Conservation (phyloP, 2,797 vertebrate species). For the Neomorphus geoffroyi region DNA sequence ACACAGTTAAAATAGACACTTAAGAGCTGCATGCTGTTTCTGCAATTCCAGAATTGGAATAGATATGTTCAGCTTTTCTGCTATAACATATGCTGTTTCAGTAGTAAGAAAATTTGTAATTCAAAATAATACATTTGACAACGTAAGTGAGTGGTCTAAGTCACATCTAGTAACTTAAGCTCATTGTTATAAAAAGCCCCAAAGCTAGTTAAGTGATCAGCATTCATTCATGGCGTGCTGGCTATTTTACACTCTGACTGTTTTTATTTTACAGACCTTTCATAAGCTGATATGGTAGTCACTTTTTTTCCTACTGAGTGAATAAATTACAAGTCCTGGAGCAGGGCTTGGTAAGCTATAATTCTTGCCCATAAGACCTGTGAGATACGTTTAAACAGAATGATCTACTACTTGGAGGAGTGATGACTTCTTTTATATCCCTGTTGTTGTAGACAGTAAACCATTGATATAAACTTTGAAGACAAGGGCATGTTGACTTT, state of each 20-base stretch:
- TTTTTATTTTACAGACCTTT: constrained; percentile 11
- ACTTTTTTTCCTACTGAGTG: background rate
- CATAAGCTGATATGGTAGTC: background rate
- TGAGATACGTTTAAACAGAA: constrained; percentile 1
- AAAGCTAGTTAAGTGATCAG: background rate
- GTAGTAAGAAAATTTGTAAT: background rate
- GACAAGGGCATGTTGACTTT: background rate
- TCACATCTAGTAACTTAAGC: background rate
- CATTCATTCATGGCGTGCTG: background rate
- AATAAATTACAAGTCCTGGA: constrained; percentile 2
- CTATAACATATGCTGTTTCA: background rate
- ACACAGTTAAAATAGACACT: background rate
- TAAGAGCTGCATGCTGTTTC: background rate
- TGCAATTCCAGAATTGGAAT: background rate
- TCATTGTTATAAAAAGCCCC: background rate
- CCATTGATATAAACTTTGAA: background rate
- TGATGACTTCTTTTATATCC: background rate
- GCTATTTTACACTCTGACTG: background rate
- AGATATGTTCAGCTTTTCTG: background rate
- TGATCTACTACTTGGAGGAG: background rate
- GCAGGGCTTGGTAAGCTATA: background rate
- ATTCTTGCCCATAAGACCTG: background rate
- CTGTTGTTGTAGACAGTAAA: background rate
- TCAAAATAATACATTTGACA: background rate
- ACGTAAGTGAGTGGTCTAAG: background rate